A percentile compares a stretch with the other conserved stretches of the same genome.
These are phyloP conservation scores for Agrenia bidenticulata DNA, from an alignment of 2,888 invertebrate species.

Conservation along the genomic window DNA sequence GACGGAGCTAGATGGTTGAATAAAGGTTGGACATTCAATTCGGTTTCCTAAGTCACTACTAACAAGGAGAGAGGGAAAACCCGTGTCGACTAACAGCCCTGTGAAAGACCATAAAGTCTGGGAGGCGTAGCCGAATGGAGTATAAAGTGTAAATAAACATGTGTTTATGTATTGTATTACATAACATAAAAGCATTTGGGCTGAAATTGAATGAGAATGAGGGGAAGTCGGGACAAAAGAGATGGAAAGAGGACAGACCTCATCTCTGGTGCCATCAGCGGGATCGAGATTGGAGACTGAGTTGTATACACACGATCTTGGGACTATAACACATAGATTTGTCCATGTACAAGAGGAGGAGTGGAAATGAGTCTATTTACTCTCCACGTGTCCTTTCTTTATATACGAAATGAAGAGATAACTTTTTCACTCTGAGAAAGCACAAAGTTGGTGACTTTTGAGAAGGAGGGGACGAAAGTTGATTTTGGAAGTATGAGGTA, in stretches of 20 bases:
- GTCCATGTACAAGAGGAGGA: neutral
- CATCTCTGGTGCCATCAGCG: too few relatives aligned
- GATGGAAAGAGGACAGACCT: neutral
- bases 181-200: constrained; percentile 28
- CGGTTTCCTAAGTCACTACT: too few relatives aligned
- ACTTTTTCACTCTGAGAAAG: constrained; percentile 15
- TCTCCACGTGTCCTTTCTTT: constrained; percentile 16
- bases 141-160: constrained; percentile 45
- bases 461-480: too few relatives aligned
- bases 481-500: too few relatives aligned
- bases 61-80: too few relatives aligned
- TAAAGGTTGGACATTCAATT: too few relatives aligned
- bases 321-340: too few relatives aligned
- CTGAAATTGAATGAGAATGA: constrained; percentile 41
- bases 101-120: constrained; percentile 6
- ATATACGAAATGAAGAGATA: constrained; percentile 7
- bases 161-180: constrained; percentile 40
- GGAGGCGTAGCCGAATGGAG: constrained; percentile 14
- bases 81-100: too few relatives aligned
- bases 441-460: too few relatives aligned
- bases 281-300: too few relatives aligned
- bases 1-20: too few relatives aligned
- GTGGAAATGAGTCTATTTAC: constrained; percentile 13
- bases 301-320: constrained; percentile 3
- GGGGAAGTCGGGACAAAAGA: neutral